These are phyloP conservation scores for Perca fluviatilis DNA, from an alignment of 2,113 vertebrate genomes.

Conservation along the genomic window DNA sequence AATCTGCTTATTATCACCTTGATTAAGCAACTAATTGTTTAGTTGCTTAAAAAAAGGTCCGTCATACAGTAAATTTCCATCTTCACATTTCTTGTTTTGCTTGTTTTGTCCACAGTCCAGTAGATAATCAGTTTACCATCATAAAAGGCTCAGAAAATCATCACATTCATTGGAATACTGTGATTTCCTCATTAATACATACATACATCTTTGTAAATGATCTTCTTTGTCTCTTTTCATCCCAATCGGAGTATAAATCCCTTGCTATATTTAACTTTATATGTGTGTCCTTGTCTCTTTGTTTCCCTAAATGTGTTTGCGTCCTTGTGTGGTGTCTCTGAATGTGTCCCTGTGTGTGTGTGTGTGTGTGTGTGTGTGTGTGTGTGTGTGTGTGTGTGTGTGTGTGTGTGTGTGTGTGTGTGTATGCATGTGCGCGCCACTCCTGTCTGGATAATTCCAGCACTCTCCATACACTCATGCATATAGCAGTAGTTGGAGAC, in stretches of 20 bases:
- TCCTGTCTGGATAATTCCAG: conserved; percentile 36
- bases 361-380: not conserved
- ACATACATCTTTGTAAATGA: not conserved
- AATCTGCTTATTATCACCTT: not conserved
- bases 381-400: conserved; percentile 1
- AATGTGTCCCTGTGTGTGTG: not conserved
- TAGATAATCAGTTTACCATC: not conserved
- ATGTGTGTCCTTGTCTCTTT: conserved; percentile 6
- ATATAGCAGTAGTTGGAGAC: conserved; percentile 24
- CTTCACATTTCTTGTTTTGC: no score
- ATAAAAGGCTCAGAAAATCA: not conserved
- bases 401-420: not conserved
- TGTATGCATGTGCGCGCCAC: not conserved
- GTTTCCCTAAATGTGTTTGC: conserved; percentile 4
- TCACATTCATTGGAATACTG: not conserved
- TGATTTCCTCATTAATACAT: not conserved
- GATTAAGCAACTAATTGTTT: not conserved
- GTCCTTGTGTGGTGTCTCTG: conserved; percentile 25
- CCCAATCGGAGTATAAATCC: not conserved
- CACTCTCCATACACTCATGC: not conserved
- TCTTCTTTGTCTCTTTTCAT: not conserved
- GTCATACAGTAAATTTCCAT: no score
- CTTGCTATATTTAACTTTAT: not conserved
- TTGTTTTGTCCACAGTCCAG: not conserved
- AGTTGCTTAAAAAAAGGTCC: no score